These are phyloP conservation scores for Ornithoptera alexandrae DNA, from an alignment of 2,888 invertebrate genomes.

Conservation along the genomic window DNA sequence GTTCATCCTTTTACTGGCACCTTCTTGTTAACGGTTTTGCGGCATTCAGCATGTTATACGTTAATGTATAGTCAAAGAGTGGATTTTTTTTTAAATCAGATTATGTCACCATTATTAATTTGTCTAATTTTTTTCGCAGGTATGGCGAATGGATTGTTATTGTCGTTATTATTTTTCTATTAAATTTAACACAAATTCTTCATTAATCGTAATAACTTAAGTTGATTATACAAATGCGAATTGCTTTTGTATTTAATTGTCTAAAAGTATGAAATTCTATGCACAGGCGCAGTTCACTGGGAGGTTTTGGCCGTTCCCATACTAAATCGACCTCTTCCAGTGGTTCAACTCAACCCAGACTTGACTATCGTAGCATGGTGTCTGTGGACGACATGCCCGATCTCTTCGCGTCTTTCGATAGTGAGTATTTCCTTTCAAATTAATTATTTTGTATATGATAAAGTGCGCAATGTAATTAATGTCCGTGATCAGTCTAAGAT, in stretches of 20 bases:
- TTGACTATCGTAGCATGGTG: constrained; percentile 95
- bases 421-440: constrained; percentile 79
- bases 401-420: constrained; percentile 95
- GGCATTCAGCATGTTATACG: constrained; percentile 22
- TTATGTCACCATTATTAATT: constrained; percentile 2
- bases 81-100: constrained; percentile 6
- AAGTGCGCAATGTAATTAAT: no score
- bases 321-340: constrained; percentile 82
- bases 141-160: constrained; percentile 21
- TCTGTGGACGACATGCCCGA: constrained; percentile 97
- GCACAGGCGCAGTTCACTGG: constrained; percentile 90
- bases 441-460: neutral
- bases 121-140: constrained; percentile 18
- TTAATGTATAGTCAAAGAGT: constrained; percentile 24
- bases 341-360: constrained; percentile 84
- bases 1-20: constrained; percentile 26
- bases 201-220: neutral
- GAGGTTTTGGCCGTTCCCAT: constrained; percentile 89
- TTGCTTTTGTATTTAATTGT: neutral
- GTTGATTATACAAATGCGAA: neutral
- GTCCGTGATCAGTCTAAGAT: no score
- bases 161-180: constrained; percentile 3
- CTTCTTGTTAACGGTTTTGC: constrained; percentile 19
- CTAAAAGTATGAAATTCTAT: constrained; percentile 26
- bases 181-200: neutral